Evolutionary conservation across 35 echinoderm and acorn worm species (phyloP).

Genomic region (Amphiura filiformis): DNA sequence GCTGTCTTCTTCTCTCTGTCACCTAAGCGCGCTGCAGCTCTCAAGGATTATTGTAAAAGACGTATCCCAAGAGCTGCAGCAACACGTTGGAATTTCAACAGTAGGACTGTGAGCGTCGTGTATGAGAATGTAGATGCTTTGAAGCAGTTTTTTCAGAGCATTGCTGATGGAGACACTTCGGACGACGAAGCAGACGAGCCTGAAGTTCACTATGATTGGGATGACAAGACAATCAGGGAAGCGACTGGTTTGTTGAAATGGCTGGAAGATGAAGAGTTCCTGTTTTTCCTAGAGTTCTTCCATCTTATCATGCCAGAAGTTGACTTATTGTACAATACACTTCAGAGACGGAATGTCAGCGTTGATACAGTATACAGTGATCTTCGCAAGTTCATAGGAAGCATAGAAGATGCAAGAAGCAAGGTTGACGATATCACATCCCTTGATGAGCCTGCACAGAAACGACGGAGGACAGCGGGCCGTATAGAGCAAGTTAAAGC

Average conservation of each 20-base stretch:
- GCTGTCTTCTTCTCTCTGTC: neutral
- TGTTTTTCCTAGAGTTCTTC: neutral
- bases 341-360: neutral
- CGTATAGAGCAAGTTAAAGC: neutral
- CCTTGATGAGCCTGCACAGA: neutral
- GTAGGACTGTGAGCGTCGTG: neutral
- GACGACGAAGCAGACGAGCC: neutral
- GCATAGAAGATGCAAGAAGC: neutral
- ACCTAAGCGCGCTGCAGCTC: neutral
- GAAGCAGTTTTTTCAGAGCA: neutral
- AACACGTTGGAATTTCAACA: neutral
- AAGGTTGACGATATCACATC: neutral
- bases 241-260: neutral
- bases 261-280: neutral
- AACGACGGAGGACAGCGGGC: neutral
- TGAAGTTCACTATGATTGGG: neutral
- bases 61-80: neutral
- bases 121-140: neutral
- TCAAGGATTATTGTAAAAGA: neutral
- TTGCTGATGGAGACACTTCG: neutral
- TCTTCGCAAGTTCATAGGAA: neutral
- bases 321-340: neutral
- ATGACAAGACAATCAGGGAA: neutral
- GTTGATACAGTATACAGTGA: neutral
- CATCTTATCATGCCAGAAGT: neutral